phyloP scores from a whole-genome alignment of 2,113 vertebrate species.

The Monopterus albus region DNA sequence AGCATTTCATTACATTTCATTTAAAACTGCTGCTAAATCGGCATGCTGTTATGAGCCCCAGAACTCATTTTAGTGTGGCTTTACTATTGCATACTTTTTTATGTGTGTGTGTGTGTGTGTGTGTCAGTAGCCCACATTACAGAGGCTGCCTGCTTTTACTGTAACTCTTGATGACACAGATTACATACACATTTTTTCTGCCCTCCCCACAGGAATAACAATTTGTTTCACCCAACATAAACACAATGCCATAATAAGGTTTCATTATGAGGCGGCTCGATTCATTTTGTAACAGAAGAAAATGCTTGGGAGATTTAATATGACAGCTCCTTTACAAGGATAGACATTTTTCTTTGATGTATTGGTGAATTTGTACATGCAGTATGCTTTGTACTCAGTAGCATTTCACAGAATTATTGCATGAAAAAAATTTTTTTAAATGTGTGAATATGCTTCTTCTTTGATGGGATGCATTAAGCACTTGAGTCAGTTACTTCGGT shows the following conservation, averaged over 20 bases:
- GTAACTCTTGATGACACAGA: conserved; percentile 69
- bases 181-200: conserved; percentile 57
- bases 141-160: conserved; percentile 46
- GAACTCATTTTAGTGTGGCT: conserved; percentile 56
- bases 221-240: conserved; percentile 71
- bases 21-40: conserved; percentile 58
- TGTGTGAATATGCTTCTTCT: conserved; percentile 3
- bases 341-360: conserved; percentile 71
- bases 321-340: conserved; percentile 66
- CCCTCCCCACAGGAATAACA: conserved; percentile 59
- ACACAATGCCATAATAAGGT: conserved; percentile 70
- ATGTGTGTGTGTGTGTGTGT: conserved; percentile 15
- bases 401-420: conserved; percentile 35
- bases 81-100: conserved; percentile 35
- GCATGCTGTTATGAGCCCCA: conserved; percentile 35
- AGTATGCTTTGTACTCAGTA: conserved; percentile 31
- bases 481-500: conserved; percentile 45
- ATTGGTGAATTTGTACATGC: conserved; percentile 51
- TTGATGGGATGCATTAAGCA: conserved; percentile 39
- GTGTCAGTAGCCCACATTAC: conserved; percentile 56
- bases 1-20: conserved; percentile 63
- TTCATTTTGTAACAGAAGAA: conserved; percentile 66
- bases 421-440: background rate
- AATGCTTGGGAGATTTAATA: conserved; percentile 62
- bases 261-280: conserved; percentile 72